Percentiles rank a stretch among this genome's conserved stretches.
Conservation (phyloP, 2,888 invertebrate species). For the Scotopteryx bipunctaria region DNA sequence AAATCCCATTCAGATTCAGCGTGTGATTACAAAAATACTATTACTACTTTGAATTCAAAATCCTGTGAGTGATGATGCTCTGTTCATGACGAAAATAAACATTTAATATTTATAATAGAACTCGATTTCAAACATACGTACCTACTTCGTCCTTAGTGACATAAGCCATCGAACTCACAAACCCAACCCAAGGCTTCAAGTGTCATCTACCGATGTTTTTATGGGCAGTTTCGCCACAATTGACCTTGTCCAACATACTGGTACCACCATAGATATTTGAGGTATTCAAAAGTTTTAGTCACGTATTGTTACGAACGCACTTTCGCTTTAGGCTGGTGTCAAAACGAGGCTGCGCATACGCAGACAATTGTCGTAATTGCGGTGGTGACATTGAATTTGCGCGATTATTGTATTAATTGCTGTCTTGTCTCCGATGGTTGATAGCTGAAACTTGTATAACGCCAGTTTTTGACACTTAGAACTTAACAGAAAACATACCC, state of each 20-base stretch:
- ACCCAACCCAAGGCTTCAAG: conserved; percentile 30
- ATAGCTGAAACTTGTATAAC: neutral
- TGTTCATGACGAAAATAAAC: neutral
- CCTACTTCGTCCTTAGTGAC: conserved; percentile 17
- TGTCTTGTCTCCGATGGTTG: conserved; percentile 10
- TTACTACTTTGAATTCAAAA: no score
- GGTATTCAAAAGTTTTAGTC: conserved; percentile 52
- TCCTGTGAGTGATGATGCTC: no score
- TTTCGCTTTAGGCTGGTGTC: conserved; percentile 56
- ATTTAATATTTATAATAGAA: neutral
- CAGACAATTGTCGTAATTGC: conserved; percentile 37
- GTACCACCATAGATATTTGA: conserved; percentile 41
- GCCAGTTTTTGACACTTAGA: no score
- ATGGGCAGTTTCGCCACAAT: conserved; percentile 46
- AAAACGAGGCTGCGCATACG: conserved; percentile 47
- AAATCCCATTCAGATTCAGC: no score
- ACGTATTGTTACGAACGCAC: conserved; percentile 61
- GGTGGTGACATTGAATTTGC: conserved; percentile 55
- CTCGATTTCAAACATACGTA: neutral
- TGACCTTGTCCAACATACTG: conserved; percentile 62
- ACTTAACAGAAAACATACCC: no score
- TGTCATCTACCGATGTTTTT: conserved; percentile 47
- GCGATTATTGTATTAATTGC: conserved; percentile 32
- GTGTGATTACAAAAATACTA: no score
- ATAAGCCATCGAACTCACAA: conserved; percentile 31